phyloP scores from a whole-genome alignment of 2,888 invertebrate species.

The Lasioglossum malachurum region DNA sequence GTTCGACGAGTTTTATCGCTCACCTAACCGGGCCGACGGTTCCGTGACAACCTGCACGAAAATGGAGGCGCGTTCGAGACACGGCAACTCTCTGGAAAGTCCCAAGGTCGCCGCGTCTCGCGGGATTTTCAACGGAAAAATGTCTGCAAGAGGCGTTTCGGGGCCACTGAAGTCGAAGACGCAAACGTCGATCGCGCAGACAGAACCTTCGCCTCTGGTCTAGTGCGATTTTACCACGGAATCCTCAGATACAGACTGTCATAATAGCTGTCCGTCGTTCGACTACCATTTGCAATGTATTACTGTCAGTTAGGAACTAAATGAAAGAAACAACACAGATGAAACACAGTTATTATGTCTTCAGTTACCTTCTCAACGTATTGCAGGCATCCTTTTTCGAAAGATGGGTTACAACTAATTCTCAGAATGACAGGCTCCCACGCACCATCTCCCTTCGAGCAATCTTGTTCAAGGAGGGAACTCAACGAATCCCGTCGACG shows the following conservation, averaged over 20 bases:
- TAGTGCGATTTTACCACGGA: not conserved
- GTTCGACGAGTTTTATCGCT: constrained; percentile 44
- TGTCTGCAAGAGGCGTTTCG: not conserved
- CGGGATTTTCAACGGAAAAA: not conserved
- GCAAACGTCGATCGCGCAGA: not conserved
- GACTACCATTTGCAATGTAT: not conserved
- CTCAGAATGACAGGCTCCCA: not conserved
- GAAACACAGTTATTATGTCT: not conserved
- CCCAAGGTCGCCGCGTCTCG: not conserved
- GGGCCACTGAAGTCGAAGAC: not conserved
- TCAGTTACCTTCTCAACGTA: not conserved
- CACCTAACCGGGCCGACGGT: constrained; percentile 19
- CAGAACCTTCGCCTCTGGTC: not conserved
- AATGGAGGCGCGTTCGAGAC: constrained; percentile 7
- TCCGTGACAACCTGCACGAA: constrained; percentile 34
- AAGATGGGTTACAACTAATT: not conserved
- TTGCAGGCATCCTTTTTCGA: not conserved
- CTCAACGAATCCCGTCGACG: constrained; percentile 17
- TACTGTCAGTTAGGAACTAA: too few relatives aligned
- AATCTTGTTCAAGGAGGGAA: constrained; percentile 13
- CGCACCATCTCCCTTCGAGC: not conserved
- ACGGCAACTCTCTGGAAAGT: not conserved
- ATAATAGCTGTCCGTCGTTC: not conserved
- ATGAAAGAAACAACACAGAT: not conserved
- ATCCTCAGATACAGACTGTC: not conserved